Evolutionary conservation across 2,113 vertebrate species (phyloP).

Genomic region (Seriola quinqueradiata): DNA sequence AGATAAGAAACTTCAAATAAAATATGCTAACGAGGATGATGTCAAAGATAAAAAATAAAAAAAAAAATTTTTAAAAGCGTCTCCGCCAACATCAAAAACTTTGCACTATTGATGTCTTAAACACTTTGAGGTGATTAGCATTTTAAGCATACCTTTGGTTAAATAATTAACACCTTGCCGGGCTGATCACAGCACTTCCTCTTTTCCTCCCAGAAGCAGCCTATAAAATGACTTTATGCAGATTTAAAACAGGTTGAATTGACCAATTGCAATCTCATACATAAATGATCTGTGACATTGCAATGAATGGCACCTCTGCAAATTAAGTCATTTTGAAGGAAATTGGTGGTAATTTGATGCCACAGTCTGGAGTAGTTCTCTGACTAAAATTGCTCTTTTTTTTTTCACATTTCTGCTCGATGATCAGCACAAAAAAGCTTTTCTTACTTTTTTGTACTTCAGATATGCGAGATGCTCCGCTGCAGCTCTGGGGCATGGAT

Average conservation of each 20-base stretch:
- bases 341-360: conserved; percentile 68
- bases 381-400: conserved; percentile 40
- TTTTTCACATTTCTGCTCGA: conserved; percentile 26
- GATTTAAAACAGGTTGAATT: conserved; percentile 57
- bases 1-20: conserved; percentile 45
- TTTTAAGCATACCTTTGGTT: conserved; percentile 54
- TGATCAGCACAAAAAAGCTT: conserved; percentile 56
- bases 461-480: conserved; percentile 30
- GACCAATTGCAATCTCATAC: conserved; percentile 63
- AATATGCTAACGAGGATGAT: conserved; percentile 41
- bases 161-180: conserved; percentile 55
- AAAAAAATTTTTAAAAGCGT: not conserved
- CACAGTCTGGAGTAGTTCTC: conserved; percentile 51
- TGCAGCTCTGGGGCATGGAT: conserved; percentile 31
- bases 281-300: conserved; percentile 58
- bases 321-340: conserved; percentile 65
- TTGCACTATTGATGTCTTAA: conserved; percentile 38
- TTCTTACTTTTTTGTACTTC: conserved; percentile 5
- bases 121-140: conserved; percentile 52
- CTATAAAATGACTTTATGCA: conserved; percentile 44
- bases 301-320: conserved; percentile 55
- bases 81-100: conserved; percentile 35
- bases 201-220: conserved; percentile 25
- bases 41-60: conserved; percentile 37
- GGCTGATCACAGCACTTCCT: conserved; percentile 45